phyloP scores from a whole-genome alignment of 2,113 vertebrate species.

The Corvus hawaiiensis region DNA sequence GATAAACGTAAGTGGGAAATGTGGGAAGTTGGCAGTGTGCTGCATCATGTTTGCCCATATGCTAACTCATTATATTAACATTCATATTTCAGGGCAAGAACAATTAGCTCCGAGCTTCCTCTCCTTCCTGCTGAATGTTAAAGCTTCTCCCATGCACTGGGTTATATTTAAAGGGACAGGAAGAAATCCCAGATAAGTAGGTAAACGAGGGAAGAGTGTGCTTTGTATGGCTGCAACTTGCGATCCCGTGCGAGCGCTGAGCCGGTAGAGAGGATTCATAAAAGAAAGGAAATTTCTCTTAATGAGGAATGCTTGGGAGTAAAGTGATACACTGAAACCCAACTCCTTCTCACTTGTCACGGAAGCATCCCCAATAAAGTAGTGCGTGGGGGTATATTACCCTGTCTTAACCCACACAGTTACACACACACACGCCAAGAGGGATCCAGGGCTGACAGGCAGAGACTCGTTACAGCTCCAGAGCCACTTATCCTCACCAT shows the following conservation, averaged over 20 bases:
- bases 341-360: conserved; percentile 19
- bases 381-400: neutral
- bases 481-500: neutral
- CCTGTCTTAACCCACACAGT: neutral
- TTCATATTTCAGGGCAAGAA: neutral
- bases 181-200: neutral
- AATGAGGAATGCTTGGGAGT: neutral
- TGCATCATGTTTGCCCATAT: conserved; percentile 37
- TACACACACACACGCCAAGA: neutral
- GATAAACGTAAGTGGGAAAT: conserved; percentile 19
- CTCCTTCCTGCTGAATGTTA: neutral
- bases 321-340: neutral
- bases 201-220: neutral
- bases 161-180: neutral
- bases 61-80: conserved; percentile 32
- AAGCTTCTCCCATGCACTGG: neutral
- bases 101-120: neutral
- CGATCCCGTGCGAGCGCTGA: neutral
- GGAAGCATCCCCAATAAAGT: conserved; percentile 40
- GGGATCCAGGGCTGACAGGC: neutral
- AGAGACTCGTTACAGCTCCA: neutral
- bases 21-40: conserved; percentile 7
- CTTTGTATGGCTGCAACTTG: neutral
- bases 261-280: neutral
- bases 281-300: conserved; percentile 17